Evolutionary conservation across 2,797 vertebrate genomes (phyloP).

Genomic region (Miichthys miiuy): DNA sequence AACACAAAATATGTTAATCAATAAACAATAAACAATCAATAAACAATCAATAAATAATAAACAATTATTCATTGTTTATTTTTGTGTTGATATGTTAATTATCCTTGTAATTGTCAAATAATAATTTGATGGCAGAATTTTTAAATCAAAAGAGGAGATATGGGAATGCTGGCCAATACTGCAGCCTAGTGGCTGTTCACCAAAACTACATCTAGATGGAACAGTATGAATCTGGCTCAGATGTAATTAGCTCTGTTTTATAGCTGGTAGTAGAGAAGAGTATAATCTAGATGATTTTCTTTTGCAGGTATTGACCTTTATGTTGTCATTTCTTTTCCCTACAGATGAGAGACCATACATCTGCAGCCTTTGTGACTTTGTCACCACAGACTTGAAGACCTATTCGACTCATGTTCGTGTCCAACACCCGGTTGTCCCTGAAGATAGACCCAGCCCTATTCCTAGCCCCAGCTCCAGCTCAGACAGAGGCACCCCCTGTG

Average conservation of each 20-base stretch:
- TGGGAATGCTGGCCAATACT: constrained; percentile 49
- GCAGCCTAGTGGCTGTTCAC: constrained; percentile 72
- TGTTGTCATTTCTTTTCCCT: constrained; percentile 53
- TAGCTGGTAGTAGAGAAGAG: constrained; percentile 4
- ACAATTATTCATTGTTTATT: not conserved
- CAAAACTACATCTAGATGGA: constrained; percentile 32
- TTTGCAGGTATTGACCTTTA: constrained; percentile 36
- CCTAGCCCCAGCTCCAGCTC: constrained; percentile 64
- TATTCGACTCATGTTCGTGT: constrained; percentile 80
- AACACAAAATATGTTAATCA: no score
- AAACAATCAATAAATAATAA: no score
- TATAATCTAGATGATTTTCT: not conserved
- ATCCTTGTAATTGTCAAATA: not conserved
- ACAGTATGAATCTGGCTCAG: constrained; percentile 10
- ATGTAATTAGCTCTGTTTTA: constrained; percentile 19
- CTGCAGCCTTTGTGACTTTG: constrained; percentile 85
- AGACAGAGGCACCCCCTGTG: constrained; percentile 62
- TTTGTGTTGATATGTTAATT: not conserved
- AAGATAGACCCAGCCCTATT: constrained; percentile 55
- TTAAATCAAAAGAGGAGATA: not conserved
- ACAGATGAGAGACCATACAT: constrained; percentile 89
- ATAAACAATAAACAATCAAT: no score
- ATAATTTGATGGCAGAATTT: not conserved
- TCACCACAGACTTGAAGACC: constrained; percentile 76
- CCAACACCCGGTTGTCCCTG: constrained; percentile 68